Evolutionary conservation across 2,113 vertebrate species (phyloP).

Genomic region (Oryzias melastigma): DNA sequence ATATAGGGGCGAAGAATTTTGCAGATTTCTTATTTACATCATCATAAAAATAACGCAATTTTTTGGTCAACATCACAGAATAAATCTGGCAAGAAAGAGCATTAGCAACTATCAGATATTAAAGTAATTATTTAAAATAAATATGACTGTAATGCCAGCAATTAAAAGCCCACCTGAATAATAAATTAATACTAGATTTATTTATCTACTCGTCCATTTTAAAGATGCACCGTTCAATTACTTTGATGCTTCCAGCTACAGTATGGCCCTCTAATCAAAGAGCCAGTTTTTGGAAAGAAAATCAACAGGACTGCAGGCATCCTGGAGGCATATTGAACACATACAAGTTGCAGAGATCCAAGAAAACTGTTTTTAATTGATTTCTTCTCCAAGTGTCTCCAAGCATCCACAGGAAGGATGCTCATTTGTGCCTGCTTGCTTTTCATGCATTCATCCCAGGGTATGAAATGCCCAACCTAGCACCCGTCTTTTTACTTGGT

Average conservation of each 20-base stretch:
- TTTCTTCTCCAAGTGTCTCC: background rate
- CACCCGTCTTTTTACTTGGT: no score
- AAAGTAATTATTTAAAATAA: background rate
- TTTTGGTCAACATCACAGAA: no score
- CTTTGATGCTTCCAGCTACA: background rate
- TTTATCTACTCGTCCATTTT: no score
- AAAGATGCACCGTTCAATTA: background rate
- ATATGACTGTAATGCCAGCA: background rate
- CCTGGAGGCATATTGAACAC: conserved; percentile 10
- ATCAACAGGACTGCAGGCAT: conserved; percentile 4
- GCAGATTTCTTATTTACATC: no score
- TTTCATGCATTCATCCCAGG: background rate
- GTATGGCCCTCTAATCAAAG: background rate
- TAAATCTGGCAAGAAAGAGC: background rate
- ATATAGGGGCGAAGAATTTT: no score
- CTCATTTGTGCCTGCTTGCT: background rate
- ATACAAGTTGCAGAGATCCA: conserved; percentile 6
- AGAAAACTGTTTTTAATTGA: background rate
- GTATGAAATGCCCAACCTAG: background rate
- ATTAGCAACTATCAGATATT: no score
- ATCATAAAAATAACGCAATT: no score
- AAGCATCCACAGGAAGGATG: background rate
- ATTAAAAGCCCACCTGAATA: background rate
- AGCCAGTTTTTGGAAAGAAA: background rate
- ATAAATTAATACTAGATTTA: no score